phyloP scores from a whole-genome alignment of 2,113 vertebrate species.

The Syngnathus scovelli region DNA sequence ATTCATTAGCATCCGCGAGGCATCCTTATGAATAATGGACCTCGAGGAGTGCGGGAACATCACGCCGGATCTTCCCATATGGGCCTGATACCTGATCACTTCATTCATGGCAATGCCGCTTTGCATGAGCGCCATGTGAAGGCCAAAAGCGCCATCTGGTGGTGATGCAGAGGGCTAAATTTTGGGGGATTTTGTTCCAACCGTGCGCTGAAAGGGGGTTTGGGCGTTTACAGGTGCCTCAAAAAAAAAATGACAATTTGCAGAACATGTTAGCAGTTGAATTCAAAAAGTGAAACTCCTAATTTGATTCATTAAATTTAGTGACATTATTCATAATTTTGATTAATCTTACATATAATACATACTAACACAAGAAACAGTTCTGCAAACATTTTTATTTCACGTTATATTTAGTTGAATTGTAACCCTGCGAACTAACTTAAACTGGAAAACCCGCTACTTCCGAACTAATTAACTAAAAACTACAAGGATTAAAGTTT shows the following conservation, averaged over 20 bases:
- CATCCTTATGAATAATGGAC: slow-evolving; percentile 52
- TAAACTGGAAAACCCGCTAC: too few relatives aligned
- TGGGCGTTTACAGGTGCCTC: too few relatives aligned
- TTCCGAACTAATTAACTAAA: too few relatives aligned
- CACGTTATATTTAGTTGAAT: not conserved
- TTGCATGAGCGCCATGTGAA: slow-evolving; percentile 40
- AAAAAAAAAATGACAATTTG: not conserved
- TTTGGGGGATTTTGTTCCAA: not conserved
- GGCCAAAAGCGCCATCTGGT: slow-evolving; percentile 75
- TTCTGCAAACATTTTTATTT: too few relatives aligned
- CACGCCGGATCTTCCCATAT: slow-evolving; percentile 27
- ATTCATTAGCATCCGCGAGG: slow-evolving; percentile 42
- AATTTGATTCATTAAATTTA: too few relatives aligned
- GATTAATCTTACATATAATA: too few relatives aligned
- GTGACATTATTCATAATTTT: too few relatives aligned
- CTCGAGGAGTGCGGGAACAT: slow-evolving; percentile 32
- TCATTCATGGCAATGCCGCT: slow-evolving; percentile 33
- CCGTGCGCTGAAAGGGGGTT: not conserved
- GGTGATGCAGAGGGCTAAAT: slow-evolving; percentile 15
- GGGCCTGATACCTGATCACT: slow-evolving; percentile 35
- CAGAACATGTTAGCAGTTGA: too few relatives aligned
- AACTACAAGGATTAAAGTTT: too few relatives aligned
- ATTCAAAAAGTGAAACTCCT: too few relatives aligned
- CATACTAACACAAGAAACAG: too few relatives aligned
- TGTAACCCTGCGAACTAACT: not conserved